phyloP scores from a whole-genome alignment of 2,797 vertebrate species.

The Ceryle rudis region DNA sequence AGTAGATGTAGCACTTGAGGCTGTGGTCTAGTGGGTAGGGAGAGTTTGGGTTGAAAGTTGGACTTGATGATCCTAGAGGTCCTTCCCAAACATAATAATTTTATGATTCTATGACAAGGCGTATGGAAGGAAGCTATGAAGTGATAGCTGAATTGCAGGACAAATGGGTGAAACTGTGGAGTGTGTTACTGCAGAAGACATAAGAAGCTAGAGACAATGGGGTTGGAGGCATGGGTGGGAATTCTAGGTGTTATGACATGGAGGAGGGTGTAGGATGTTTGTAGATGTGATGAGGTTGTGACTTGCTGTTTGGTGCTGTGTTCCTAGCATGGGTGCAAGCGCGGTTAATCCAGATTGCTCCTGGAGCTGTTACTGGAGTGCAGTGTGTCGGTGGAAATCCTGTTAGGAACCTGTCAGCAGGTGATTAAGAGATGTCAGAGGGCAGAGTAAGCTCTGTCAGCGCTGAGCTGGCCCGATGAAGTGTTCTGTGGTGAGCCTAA shows the following conservation, averaged over 20 bases:
- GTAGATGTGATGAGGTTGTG: background rate
- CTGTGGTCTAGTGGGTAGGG: no score
- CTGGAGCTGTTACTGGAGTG: background rate
- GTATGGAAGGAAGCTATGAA: background rate
- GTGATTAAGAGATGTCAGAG: conserved; percentile 68
- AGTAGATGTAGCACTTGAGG: no score
- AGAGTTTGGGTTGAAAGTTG: no score
- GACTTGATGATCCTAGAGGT: no score
- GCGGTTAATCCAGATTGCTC: conserved; percentile 3
- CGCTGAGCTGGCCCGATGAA: conserved; percentile 34
- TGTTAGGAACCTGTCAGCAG: conserved; percentile 51
- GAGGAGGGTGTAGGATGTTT: background rate
- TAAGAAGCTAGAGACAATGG: background rate
- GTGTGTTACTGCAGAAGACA: background rate
- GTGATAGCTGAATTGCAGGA: background rate
- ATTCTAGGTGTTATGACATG: background rate
- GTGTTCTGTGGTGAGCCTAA: conserved; percentile 44
- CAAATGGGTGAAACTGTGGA: background rate
- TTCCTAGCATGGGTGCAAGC: background rate
- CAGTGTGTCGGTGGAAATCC: conserved; percentile 50
- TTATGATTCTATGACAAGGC: background rate
- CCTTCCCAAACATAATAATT: no score
- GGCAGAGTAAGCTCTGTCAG: conserved; percentile 52
- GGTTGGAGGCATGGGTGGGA: background rate
- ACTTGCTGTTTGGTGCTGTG: background rate